Evolutionary conservation across 2,888 invertebrate genomes (phyloP), one percentile per base, ranked within the genome.

Genomic region (Copidosoma aretas): DNA sequence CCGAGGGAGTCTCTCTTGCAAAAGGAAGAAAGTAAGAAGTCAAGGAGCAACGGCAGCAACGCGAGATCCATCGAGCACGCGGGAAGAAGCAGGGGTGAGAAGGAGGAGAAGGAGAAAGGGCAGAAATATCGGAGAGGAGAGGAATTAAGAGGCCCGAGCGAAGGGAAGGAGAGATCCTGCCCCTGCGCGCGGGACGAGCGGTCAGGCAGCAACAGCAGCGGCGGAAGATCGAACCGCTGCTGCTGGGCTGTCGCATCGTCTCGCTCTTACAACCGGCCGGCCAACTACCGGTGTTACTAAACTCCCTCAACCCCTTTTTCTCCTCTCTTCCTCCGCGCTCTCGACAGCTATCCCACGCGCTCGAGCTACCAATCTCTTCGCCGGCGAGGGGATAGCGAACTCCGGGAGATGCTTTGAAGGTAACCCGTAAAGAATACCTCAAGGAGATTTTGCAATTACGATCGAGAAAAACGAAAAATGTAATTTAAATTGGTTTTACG

Each of bases 241-340:
- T n/a, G 57, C 49, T 63, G 1, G 41, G 56, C 56, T 64, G 57
- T 25, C 32, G 41, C 10, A 57, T 64, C 57, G 71, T 68, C 71
- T 71, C 68, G 60, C 65, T 71, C 68, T 65, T 68, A 68, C 71
- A 66, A 68, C 60, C 63, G 63, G 65, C 25, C 59, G 52, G 63
- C 17, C 52, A 66, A 71, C 68, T 68, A 71, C 71, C 53, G 71
- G 71, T 71, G 65, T 71, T 71, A 71, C 71, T 32, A 32, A 32
- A 32, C 32, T 32, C 32, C 32, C 32, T 46, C 12, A 12, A 4
- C 70, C 43, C 59, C 60, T 65, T 25, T 39, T 32, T 52, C 49
- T 52, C 24, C 43, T 32, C 32, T 60, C 22, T 60, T 8, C 24
- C 54, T 46, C 53, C 19, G 10, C 17, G 8, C 32, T 8, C 32